Conservation (phyloP, 2,113 vertebrate genomes). For the Pica pica region DNA sequence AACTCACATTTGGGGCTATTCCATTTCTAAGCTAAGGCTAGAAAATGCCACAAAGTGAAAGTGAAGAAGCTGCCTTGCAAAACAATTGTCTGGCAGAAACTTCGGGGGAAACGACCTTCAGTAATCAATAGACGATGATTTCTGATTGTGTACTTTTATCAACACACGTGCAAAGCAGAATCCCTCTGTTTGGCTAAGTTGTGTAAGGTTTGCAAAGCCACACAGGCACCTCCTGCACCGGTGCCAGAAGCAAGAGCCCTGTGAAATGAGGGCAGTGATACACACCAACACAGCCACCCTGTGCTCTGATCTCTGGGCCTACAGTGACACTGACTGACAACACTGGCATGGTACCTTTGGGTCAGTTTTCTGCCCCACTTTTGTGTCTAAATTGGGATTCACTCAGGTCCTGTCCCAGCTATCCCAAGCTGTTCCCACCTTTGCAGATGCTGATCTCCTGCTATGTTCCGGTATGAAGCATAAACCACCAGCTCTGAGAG, state of each 20-base stretch:
- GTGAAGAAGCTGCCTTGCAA: background rate
- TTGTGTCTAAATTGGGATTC: background rate
- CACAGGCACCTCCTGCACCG: background rate
- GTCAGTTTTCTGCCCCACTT: background rate
- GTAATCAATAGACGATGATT: background rate
- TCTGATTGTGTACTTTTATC: background rate
- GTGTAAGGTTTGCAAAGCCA: background rate
- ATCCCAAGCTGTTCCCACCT: background rate
- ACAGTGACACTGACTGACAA: background rate
- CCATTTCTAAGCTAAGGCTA: background rate
- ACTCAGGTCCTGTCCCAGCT: background rate
- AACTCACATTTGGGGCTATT: background rate
- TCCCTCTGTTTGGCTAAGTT: background rate
- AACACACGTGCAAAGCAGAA: background rate
- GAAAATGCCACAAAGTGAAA: background rate
- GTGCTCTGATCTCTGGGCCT: background rate
- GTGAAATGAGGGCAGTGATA: background rate
- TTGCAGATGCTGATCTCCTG: background rate
- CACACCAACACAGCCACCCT: background rate
- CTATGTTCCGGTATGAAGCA: background rate
- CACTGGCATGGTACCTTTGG: rapidly evolving
- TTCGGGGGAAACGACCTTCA: rapidly evolving
- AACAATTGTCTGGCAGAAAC: background rate
- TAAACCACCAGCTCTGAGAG: background rate
- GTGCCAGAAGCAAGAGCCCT: background rate